Evolutionary conservation across 2,888 invertebrate genomes (phyloP).

Genomic region (Yponomeuta malinellus): DNA sequence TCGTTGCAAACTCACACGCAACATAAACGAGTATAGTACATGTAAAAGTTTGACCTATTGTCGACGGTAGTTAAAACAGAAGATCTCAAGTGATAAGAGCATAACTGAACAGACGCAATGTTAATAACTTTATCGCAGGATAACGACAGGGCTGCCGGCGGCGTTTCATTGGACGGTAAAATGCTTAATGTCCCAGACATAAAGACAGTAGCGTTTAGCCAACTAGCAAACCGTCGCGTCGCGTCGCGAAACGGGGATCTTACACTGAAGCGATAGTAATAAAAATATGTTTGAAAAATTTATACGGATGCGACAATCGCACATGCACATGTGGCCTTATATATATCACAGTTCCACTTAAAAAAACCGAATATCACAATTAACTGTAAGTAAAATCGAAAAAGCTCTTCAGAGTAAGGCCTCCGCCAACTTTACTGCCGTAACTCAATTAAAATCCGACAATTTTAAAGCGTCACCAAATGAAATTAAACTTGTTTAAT

Average conservation of each 20-base stretch:
- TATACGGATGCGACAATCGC: too few relatives aligned
- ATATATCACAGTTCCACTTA: too few relatives aligned
- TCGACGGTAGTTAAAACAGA: too few relatives aligned
- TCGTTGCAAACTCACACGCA: too few relatives aligned
- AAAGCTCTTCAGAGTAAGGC: constrained; percentile 16
- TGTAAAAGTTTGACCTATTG: too few relatives aligned
- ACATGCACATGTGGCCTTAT: too few relatives aligned
- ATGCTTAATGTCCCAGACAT: constrained; percentile 38
- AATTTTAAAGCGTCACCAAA: constrained; percentile 51
- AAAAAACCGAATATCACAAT: too few relatives aligned
- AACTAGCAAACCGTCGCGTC: constrained; percentile 48
- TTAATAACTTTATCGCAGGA: constrained; percentile 60
- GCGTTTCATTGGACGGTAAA: constrained; percentile 31
- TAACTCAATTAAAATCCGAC: constrained; percentile 64
- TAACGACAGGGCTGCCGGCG: constrained; percentile 36
- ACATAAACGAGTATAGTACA: too few relatives aligned
- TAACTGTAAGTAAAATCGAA: too few relatives aligned
- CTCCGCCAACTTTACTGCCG: constrained; percentile 46
- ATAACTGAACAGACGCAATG: constrained; percentile 21
- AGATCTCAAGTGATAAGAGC: too few relatives aligned
- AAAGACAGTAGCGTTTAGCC: constrained; percentile 41
- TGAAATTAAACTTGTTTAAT: constrained; percentile 65
- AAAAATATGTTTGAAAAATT: too few relatives aligned
- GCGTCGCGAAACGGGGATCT: constrained; percentile 14
- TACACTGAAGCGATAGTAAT: neutral